Evolutionary conservation across 2,888 invertebrate species (phyloP).

Genomic region (Luperina testacea): DNA sequence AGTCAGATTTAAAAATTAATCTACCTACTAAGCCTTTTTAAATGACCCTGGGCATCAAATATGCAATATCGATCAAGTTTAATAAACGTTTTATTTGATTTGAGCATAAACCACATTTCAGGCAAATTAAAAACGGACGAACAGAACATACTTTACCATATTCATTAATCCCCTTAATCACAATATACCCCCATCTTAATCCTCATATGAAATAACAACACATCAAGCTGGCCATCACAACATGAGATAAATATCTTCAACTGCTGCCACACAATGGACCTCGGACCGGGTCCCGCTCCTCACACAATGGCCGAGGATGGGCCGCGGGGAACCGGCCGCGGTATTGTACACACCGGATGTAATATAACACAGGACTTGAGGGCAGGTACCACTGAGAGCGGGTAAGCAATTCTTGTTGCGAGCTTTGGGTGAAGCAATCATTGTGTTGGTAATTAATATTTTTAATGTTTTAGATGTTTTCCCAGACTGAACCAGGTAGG

Average conservation of each 20-base stretch:
- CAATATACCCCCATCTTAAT: slow-evolving; percentile 25
- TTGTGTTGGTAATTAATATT: too few species aligned
- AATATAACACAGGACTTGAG: slow-evolving; percentile 48
- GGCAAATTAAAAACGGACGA: background rate
- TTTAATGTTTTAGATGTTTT: too few species aligned
- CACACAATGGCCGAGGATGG: slow-evolving; percentile 40
- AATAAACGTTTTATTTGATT: background rate
- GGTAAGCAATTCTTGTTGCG: background rate
- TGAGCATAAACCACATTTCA: background rate
- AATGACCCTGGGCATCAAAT: background rate
- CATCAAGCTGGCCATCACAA: slow-evolving; percentile 56
- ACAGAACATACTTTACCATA: too few species aligned
- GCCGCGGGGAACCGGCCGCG: slow-evolving; percentile 40
- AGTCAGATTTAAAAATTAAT: background rate
- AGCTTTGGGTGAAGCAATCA: too few species aligned
- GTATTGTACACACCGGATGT: slow-evolving; percentile 66
- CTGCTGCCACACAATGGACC: slow-evolving; percentile 40
- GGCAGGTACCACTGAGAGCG: slow-evolving; percentile 66
- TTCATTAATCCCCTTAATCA: slow-evolving; percentile 8
- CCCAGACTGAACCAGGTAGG: too few species aligned
- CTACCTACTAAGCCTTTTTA: background rate
- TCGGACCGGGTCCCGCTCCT: slow-evolving; percentile 12
- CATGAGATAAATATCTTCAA: slow-evolving; percentile 59
- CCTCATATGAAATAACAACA: slow-evolving; percentile 39
- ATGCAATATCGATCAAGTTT: background rate